These are phyloP conservation scores for Hemibagrus wyckioides DNA, from an alignment of 2,113 vertebrate species.

Conservation along the genomic window DNA sequence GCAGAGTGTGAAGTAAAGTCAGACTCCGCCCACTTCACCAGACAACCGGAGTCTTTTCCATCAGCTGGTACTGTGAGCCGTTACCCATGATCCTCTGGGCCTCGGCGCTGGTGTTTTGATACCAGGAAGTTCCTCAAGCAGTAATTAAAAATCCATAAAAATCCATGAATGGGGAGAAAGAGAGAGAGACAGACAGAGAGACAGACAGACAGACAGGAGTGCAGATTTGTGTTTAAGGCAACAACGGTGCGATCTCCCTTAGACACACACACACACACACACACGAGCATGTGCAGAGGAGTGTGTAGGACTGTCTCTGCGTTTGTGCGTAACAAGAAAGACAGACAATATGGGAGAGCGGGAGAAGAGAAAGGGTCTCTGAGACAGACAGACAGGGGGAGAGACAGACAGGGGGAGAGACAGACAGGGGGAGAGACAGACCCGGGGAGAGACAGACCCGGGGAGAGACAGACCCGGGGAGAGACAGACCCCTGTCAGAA, in stretches of 20 bases:
- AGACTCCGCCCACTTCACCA: neutral
- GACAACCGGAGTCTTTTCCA: neutral
- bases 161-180: neutral
- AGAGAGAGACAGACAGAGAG: neutral
- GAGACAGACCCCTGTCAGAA: neutral
- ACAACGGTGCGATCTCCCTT: neutral
- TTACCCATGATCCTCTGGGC: constrained; percentile 12
- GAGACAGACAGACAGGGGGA: neutral
- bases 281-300: neutral
- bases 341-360: neutral
- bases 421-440: neutral
- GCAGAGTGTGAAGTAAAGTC: neutral
- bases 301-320: neutral
- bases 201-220: neutral
- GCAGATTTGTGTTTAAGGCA: constrained; percentile 13
- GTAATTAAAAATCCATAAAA: constrained; percentile 2
- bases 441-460: neutral
- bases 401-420: constrained; percentile 1
- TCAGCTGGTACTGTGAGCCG: neutral
- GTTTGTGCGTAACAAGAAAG: neutral
- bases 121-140: constrained; percentile 3
- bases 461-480: neutral
- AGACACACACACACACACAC: neutral
- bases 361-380: no score
- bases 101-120: neutral